A percentile compares a stretch with the other conserved stretches of the same genome.
These are phyloP conservation scores for Dendrolimus houi DNA, from an alignment of 2,888 invertebrate genomes.

Conservation along the genomic window DNA sequence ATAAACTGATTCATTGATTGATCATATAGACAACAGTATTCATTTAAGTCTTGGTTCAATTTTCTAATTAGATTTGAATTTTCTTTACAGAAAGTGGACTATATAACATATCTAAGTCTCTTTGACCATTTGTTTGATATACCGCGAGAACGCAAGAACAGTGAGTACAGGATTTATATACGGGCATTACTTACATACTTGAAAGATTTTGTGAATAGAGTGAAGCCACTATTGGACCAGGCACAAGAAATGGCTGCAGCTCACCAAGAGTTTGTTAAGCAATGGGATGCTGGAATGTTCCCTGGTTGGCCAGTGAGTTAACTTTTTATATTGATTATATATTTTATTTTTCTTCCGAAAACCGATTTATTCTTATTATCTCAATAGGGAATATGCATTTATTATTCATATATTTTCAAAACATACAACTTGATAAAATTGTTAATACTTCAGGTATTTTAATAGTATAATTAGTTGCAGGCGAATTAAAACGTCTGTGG, in stretches of 20 bases:
- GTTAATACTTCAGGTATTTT: too few relatives aligned
- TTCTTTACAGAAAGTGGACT: conserved; percentile 87
- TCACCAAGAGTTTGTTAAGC: conserved; percentile 86
- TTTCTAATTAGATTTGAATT: too few relatives aligned
- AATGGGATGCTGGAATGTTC: conserved; percentile 93
- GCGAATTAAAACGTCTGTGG: too few relatives aligned
- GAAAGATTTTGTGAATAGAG: conserved; percentile 86
- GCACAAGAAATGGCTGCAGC: conserved; percentile 86
- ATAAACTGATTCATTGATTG: too few relatives aligned
- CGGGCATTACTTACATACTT: conserved; percentile 90
- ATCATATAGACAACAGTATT: too few relatives aligned
- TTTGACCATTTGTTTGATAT: conserved; percentile 98
- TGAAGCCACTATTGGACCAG: conserved; percentile 91
- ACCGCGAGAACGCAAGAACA: conserved; percentile 92
- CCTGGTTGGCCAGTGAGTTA: conserved; percentile 92
- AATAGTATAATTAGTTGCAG: too few relatives aligned
- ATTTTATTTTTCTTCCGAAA: not conserved
- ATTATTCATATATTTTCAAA: too few relatives aligned
- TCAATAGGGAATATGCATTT: too few relatives aligned
- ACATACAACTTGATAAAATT: too few relatives aligned
- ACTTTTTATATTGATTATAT: not conserved
- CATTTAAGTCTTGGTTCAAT: too few relatives aligned
- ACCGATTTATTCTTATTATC: too few relatives aligned
- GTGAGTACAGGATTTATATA: conserved; percentile 91
- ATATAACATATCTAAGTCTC: conserved; percentile 93